Evolutionary conservation across 2,797 vertebrate genomes (phyloP), one percentile per base, ranked within the genome.

Genomic region (Xenops minutus): DNA sequence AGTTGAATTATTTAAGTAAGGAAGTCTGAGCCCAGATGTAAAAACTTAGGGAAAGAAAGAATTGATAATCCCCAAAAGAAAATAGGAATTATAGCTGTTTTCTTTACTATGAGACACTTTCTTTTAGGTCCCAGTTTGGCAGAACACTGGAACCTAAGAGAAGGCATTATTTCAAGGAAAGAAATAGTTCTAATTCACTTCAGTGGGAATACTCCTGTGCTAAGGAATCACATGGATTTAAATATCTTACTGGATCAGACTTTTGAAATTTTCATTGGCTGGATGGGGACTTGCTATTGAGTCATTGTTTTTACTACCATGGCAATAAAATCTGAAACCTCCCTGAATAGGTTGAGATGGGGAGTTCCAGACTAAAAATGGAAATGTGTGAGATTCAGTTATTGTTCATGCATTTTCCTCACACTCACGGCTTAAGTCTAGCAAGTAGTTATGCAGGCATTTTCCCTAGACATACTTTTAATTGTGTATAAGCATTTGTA

Each of bases 301-400:
- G 66, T 96, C 73, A 89, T 72, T 97, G 76, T 84, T 96, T 95
- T 95, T 94, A 90, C 83, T 93, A 52, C 85, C 44, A 63, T 52
- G 32, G 67, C 66, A 93, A 79, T 95, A 94, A 95, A 96, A 95
- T 86, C 55, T 90, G 92, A 96, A 95, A 90, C 90, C 39, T 43
- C 46, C 71, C 64, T 1, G 67, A 92, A 90, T 1, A 75, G 34
- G 69, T 37, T 81, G 66, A 88, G 32, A 63, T 48, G 72, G 51
- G 21, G 83, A 89, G 73, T 63, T 96, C 30, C 85, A 95, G 80
- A 79, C 79, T 94, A 75, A 94, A 96, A 95, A 92, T 90, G 92
- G 82, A 90, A 86, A 90, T 55, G 83, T 94, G 88, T 93, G 83
- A 92, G 54, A 69, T 88, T 95, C 69, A 34, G 43, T 84, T 94